Evolutionary conservation across 2,113 vertebrate genomes (phyloP).

Genomic region (Ceyx cyanopectus): DNA sequence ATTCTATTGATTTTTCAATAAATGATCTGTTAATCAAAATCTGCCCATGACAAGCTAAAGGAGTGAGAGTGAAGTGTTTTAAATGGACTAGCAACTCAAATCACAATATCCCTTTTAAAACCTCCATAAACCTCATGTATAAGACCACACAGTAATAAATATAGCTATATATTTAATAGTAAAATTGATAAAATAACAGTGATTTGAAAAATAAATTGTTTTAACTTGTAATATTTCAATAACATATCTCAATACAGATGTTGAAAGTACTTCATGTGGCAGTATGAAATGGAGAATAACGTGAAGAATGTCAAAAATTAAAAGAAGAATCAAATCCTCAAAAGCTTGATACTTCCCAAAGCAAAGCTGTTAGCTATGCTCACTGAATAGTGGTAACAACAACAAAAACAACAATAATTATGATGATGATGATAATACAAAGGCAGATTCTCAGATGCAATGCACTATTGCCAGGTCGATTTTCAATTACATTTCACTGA

Average conservation of each 20-base stretch:
- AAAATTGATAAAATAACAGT: not conserved
- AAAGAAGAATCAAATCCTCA: conserved; percentile 63
- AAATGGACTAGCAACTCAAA: not conserved
- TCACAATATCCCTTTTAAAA: not conserved
- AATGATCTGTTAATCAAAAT: not conserved
- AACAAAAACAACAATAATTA: conserved; percentile 75
- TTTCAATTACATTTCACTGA: conserved; percentile 85
- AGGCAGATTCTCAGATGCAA: conserved; percentile 79
- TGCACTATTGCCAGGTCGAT: conserved; percentile 79
- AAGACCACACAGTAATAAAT: not conserved
- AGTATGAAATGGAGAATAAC: conserved; percentile 47
- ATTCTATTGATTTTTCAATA: conserved; percentile 1
- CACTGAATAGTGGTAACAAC: conserved; percentile 67
- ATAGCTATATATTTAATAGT: not conserved
- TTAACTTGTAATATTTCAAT: not conserved
- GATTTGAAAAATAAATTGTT: not conserved
- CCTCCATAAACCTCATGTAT: not conserved
- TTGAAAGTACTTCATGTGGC: not conserved
- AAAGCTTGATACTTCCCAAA: conserved; percentile 63
- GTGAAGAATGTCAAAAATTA: conserved; percentile 37
- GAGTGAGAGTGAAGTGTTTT: not conserved
- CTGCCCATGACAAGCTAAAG: not conserved
- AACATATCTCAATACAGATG: not conserved
- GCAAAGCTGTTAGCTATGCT: conserved; percentile 55
- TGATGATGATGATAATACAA: conserved; percentile 77